Evolutionary conservation across 2,797 vertebrate genomes (phyloP), one percentile per base, ranked within the genome.

Genomic region (Rhinatrema bivittatum): DNA sequence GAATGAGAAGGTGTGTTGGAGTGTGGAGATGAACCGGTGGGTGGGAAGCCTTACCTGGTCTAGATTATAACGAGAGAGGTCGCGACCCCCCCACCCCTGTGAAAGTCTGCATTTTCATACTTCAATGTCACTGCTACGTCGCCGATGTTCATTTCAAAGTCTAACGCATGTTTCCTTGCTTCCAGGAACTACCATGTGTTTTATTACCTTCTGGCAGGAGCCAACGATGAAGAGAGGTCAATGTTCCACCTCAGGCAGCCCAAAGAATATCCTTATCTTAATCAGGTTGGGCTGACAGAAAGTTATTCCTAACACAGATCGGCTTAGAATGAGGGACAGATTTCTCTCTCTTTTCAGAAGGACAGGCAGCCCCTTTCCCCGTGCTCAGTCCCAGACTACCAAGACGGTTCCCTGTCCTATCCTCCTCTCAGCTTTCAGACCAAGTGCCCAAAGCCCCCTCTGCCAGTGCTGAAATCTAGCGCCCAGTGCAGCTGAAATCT

Each of bases 111-210:
- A 21, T 53, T 7, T 9, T 26, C 24, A 29, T 13, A 4, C 39
- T 36, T 36, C 33, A 8, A 0, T 33, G 31, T 0, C 1, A 29
- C 34, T 48, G 46, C 23, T 35, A 33, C 21, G 19, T 2, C 8
- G n/a, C 22, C 64, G 32, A 23, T 53, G 9, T n/a, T 41, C 20
- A 1, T 26, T 57, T 44, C 38, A 2, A 5, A 43, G 36, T 13
- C 37, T 53, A 35, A 72, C 25, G 7, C 7, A 1, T 2, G 38
- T 36, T 34, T 44, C 35, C 16, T 70, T 70, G 65, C 20, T 60
- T 49, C 50, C 57, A 99, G 96, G 70, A 99, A 98, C 85, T 99
- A 99, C 78, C 96, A 99, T 40, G 95, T 99, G 21, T 99, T 99
- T 79, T 99, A 99, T 78, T 99, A 99, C 86, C 91, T 99, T 56